Evolutionary conservation across 2,113 vertebrate genomes (phyloP), one percentile per base, ranked within the genome.

Genomic region (Dicerorhinus sumatrensis): DNA sequence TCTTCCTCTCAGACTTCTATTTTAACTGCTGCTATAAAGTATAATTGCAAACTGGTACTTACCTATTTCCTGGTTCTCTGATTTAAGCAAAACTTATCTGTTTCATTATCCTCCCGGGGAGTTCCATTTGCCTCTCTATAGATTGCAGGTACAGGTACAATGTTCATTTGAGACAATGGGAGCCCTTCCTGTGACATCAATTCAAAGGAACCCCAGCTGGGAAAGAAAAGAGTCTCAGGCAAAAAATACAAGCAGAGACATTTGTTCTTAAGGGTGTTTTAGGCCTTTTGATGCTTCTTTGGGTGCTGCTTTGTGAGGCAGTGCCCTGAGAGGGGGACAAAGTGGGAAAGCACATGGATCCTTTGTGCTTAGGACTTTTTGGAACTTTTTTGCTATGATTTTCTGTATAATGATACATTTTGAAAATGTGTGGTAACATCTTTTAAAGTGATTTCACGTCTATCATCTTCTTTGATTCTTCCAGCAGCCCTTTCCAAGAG

Each of bases 111-210:
- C 51, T 85, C 91, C 82, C 69, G 79, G 92, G 88, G 94, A 97
- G 88, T 42, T 96, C 48, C 46, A 83, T 97, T 96, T 93, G 60
- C 91, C 75, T 89, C 62, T 46, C 85, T 31, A 3, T 21, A 79
- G 77, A 88, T 69, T 62, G 27, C 85, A 96, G 75, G 89, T 87
- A 48, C 85, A 96, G 75, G 89, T 87, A 48, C 67, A 73, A n/a
- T 48, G 89, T 88, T 76, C 77, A 63, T 93, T 95, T 91, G 62
- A 75, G 86, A 82, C 69, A 72, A 39, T 81, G n/a, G 89, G 89
- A 56, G 42, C 54, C 82, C 93, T 97, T 96, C 70, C 82, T 77
- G 27, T 60, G 85, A 91, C 91, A 85, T 96, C 93, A 97, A 86
- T 93, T 94, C 85, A 67, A 56, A 92, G 81, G 58, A 77, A 72